A percentile compares a stretch with the other conserved stretches of the same genome.
phyloP scores from a whole-genome alignment of 2,888 invertebrate genomes.

The Autographa pulchrina region DNA sequence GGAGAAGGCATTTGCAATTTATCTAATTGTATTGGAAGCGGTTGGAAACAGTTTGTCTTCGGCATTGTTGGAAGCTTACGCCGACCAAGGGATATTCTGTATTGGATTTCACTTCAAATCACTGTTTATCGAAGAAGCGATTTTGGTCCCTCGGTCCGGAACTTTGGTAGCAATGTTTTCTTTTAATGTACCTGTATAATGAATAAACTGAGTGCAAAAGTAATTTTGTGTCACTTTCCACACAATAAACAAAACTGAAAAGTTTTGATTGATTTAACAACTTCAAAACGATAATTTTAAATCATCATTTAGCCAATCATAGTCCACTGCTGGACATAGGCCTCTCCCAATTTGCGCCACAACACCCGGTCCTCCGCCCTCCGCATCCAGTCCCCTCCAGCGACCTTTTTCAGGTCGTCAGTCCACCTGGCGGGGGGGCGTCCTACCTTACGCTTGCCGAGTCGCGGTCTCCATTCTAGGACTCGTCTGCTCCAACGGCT shows the following conservation, averaged over 20 bases:
- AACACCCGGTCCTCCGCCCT: too few relatives aligned
- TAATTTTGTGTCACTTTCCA: neutral
- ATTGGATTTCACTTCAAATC: neutral
- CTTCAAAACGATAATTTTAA: neutral
- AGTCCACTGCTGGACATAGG: too few relatives aligned
- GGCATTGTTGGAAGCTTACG: neutral
- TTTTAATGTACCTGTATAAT: neutral
- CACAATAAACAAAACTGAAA: neutral
- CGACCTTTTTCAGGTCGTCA: too few relatives aligned
- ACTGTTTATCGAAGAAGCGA: neutral
- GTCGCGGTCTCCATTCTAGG: too few relatives aligned
- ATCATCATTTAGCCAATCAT: too few relatives aligned
- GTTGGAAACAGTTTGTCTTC: slow-evolving; percentile 7
- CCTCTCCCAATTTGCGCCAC: too few relatives aligned
- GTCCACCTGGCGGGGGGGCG: too few relatives aligned
- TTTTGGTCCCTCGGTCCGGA: neutral
- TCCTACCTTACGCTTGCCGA: too few relatives aligned
- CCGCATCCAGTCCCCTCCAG: too few relatives aligned
- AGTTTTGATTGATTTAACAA: neutral
- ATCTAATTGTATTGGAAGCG: slow-evolving; percentile 10
- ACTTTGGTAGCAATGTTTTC: neutral
- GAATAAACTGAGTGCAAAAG: too few relatives aligned
- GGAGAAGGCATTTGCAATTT: slow-evolving; percentile 13
- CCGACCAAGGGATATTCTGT: neutral
- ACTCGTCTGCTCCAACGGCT: too few relatives aligned